Evolutionary conservation across 2,888 invertebrate species (phyloP).

Genomic region (Agonopterix heracliana): DNA sequence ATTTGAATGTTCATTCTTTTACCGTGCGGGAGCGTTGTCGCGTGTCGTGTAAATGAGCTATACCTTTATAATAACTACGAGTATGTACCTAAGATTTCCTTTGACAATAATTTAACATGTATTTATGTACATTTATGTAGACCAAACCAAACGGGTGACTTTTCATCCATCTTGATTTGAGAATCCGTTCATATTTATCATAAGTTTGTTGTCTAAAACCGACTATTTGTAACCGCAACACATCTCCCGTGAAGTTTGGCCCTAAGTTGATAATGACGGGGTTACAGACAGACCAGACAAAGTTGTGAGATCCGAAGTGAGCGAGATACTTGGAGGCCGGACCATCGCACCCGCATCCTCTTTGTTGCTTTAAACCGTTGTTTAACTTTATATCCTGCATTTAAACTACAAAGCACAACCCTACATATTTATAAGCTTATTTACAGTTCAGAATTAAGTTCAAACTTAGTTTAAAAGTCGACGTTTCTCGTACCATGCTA

Average conservation of each 20-base stretch:
- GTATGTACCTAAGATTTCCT: not conserved
- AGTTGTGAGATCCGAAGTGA: constrained; percentile 46
- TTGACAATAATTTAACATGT: not conserved
- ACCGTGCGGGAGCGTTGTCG: too few relatives aligned
- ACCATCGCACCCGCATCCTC: constrained; percentile 62
- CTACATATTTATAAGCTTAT: constrained; percentile 9
- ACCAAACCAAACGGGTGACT: too few relatives aligned
- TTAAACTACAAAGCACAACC: constrained; percentile 49
- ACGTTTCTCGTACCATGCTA: constrained; percentile 8
- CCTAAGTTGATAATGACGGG: constrained; percentile 30
- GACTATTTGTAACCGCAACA: too few relatives aligned
- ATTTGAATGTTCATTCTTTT: too few relatives aligned
- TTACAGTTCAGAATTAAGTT: constrained; percentile 1
- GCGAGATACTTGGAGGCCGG: constrained; percentile 71
- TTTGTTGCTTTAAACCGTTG: constrained; percentile 49
- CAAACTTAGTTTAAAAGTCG: constrained; percentile 1
- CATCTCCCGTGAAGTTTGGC: not conserved
- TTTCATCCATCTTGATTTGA: too few relatives aligned
- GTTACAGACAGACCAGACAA: constrained; percentile 50
- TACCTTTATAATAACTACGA: too few relatives aligned
- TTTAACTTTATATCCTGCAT: constrained; percentile 49
- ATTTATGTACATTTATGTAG: too few relatives aligned
- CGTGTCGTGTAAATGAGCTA: too few relatives aligned
- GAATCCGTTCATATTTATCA: too few relatives aligned
- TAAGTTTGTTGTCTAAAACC: too few relatives aligned